phyloP scores from a whole-genome alignment of 2,797 vertebrate species.

The Capromys pilorides region DNA sequence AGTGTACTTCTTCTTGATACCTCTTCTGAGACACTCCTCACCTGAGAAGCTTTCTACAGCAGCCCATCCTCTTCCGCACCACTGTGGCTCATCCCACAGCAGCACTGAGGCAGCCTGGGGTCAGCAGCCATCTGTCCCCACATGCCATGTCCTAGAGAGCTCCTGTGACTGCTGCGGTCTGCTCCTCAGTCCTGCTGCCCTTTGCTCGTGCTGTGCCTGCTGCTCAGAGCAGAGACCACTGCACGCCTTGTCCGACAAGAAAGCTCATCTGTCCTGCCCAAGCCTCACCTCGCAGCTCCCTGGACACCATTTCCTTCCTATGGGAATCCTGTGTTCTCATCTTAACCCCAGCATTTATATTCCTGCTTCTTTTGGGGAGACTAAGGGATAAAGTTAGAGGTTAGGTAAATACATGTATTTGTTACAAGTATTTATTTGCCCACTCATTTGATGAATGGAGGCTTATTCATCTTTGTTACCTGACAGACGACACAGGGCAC shows the following conservation, averaged over 20 bases:
- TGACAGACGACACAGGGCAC: neutral
- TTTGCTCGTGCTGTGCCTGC: neutral
- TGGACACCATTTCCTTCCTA: neutral
- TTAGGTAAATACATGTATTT: neutral
- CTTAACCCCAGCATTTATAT: neutral
- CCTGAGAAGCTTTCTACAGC: neutral
- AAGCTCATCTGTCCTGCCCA: neutral
- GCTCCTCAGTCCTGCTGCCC: neutral
- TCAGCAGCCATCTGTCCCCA: neutral
- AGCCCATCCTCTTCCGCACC: neutral
- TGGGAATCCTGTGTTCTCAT: neutral
- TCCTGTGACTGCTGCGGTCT: neutral
- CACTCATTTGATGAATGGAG: neutral
- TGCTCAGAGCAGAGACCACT: neutral
- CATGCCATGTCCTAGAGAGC: neutral
- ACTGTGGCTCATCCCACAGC: neutral
- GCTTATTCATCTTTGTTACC: conserved; percentile 5
- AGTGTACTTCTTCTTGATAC: neutral
- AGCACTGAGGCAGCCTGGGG: neutral
- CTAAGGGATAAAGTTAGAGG: neutral
- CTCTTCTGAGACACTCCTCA: neutral
- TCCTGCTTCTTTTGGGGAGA: neutral
- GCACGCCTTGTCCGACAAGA: neutral
- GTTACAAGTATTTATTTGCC: neutral
- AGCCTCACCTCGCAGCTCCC: neutral